A percentile compares a stretch with the other conserved stretches of the same genome.
Evolutionary conservation across 2,797 vertebrate genomes (phyloP).

Genomic region (Anguilla marmorata): DNA sequence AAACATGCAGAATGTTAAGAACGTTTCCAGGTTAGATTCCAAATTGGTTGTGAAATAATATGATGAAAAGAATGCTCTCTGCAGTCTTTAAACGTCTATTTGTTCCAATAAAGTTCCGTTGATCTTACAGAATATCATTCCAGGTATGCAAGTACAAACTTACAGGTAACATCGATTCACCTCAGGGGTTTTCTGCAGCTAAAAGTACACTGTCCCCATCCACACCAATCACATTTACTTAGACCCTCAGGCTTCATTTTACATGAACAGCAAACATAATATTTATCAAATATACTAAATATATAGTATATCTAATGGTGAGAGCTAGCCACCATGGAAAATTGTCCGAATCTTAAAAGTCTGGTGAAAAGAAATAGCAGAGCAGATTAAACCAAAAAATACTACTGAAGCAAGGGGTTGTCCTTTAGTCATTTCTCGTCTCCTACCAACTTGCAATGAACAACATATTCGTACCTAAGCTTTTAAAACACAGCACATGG

Average conservation of each 20-base stretch:
- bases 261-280: neutral
- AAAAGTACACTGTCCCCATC: neutral
- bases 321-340: neutral
- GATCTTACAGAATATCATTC: too few relatives aligned
- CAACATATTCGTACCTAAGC: neutral
- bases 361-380: neutral
- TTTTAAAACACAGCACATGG: neutral
- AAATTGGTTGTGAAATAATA: too few relatives aligned
- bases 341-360: neutral
- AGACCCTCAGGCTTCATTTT: neutral
- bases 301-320: neutral
- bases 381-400: neutral
- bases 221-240: neutral
- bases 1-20: too few relatives aligned
- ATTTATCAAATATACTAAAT: neutral
- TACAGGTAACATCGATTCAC: too few relatives aligned
- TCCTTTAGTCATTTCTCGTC: neutral
- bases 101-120: too few relatives aligned
- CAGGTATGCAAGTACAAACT: too few relatives aligned
- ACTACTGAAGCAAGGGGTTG: neutral
- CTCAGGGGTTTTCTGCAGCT: neutral
- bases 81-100: too few relatives aligned
- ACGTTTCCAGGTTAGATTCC: too few relatives aligned
- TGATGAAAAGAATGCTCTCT: too few relatives aligned
- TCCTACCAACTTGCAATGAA: neutral